Base-by-base conservation (phyloP, 2,797 vertebrate species). In the Cossypha niveicapilla region DNA sequence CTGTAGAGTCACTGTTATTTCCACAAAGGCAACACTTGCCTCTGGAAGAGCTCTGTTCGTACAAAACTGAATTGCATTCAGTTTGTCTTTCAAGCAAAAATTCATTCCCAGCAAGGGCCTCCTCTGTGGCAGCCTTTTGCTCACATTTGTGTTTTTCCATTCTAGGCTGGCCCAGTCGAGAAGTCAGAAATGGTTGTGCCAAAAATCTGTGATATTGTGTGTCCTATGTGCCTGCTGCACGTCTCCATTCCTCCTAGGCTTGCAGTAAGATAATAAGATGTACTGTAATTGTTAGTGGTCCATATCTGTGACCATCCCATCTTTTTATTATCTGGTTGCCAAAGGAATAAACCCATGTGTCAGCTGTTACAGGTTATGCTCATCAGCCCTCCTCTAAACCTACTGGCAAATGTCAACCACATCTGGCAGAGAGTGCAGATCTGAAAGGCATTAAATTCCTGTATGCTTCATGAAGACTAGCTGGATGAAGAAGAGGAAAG, bases 1-100 rank as follows among this genome's bases (percentile, higher is more conserved):
- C 75, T 83, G 75, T 83, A 86, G 61, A 89, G 81, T 88, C 91
- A 68, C 91, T 83, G 81, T 92, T 89, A 66, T 53, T 92, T 86
- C 68, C 48, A 79, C 77, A 92, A 85, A 94, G 77, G 77, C 86
- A 94, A 53, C 74, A 54, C 48, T 90, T 90, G 60, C 86, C 65
- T 45, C 86, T 96, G 77, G 77, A 91, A 88, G 28, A 47, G 84
- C 54, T 89, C 86, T 68, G 72, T 88, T 95, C 2, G 0, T 86
- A 87, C 78, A 91, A 83, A 87, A 89, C 68, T 54, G 61, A 80
- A 62, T 58, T 80, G 86, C 66, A 50, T 88, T 89, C 86, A 86
- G n/a, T 47, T 71, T 92, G 89, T 88, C 89, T 80, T 74, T 91
- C 87, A 91, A 57, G 47, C 11, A 87, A 72, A 90, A 80, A 77